A percentile compares a stretch with the other conserved stretches of the same genome.
These are phyloP conservation scores for Bugulina stolonifera DNA, from an alignment of 2,888 invertebrate genomes.

Conservation along the genomic window DNA sequence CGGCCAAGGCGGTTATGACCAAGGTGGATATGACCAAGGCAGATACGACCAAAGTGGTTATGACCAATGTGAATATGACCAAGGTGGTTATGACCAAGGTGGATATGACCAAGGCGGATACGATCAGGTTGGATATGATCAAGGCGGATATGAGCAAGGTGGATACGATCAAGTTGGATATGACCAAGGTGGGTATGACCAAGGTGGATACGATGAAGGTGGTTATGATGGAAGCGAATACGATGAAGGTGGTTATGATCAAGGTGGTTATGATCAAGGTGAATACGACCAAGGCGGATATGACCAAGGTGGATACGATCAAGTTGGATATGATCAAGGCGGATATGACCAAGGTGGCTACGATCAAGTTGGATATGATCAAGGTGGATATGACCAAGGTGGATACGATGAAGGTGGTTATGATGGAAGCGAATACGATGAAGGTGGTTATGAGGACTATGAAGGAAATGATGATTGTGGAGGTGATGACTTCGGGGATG, in stretches of 20 bases:
- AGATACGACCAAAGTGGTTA: conserved; percentile 15
- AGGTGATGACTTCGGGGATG: background rate
- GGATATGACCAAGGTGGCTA: background rate
- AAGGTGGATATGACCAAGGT: conserved; percentile 25
- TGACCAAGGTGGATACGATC: conserved; percentile 5
- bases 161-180: conserved; percentile 22
- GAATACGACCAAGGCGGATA: background rate
- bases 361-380: conserved; percentile 14
- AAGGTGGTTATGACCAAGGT: background rate
- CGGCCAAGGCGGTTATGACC: background rate
- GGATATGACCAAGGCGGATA: conserved; percentile 1
- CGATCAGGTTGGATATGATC: background rate
- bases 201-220: conserved; percentile 17
- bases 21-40: conserved; percentile 17
- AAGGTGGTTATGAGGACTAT: background rate
- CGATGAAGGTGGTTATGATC: conserved; percentile 11
- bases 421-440: background rate
- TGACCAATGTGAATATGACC: background rate
- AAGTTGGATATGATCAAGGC: conserved; percentile 9
- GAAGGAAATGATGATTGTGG: conserved; percentile 5
- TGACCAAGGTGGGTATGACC: conserved; percentile 23
- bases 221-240: conserved; percentile 8
- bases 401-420: conserved; percentile 18
- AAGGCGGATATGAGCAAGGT: background rate
- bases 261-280: conserved; percentile 10